A percentile compares a stretch with the other conserved stretches of the same genome.
Evolutionary conservation across 2,888 invertebrate species (phyloP).

Genomic region (Drosophila rubida): DNA sequence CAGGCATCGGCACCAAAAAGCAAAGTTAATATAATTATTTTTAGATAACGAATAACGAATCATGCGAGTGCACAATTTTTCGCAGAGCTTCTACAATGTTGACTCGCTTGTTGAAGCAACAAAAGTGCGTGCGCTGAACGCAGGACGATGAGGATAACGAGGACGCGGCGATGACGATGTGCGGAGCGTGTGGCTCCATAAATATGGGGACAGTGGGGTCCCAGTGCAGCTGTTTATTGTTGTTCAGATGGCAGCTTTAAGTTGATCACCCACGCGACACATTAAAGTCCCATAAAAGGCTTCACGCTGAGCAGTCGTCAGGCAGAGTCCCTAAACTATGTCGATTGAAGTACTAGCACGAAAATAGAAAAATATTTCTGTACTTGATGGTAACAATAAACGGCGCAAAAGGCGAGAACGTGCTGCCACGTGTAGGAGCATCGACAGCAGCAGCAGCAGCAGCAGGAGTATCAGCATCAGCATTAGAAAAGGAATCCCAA

Average conservation of each 20-base stretch:
- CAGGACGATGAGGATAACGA: neutral
- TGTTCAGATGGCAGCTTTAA: slow-evolving; percentile 32
- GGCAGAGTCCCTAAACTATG: slow-evolving; percentile 33
- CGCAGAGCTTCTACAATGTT: slow-evolving; percentile 30
- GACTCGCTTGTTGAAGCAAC: slow-evolving; percentile 45
- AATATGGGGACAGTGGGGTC: slow-evolving; percentile 1
- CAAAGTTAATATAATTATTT: slow-evolving; percentile 81
- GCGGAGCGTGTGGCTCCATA: neutral
- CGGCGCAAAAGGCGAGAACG: slow-evolving; percentile 20
- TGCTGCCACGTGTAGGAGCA: slow-evolving; percentile 17
- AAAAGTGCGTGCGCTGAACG: slow-evolving; percentile 49
- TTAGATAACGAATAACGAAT: slow-evolving; percentile 79
- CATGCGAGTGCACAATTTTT: slow-evolving; percentile 79
- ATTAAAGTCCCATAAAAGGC: slow-evolving; percentile 31
- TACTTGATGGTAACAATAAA: slow-evolving; percentile 52
- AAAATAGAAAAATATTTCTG: slow-evolving; percentile 50
- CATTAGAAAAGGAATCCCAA: slow-evolving; percentile 11
- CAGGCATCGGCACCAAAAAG: slow-evolving; percentile 60
- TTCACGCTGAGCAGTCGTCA: slow-evolving; percentile 27
- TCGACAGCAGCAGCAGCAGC: neutral
- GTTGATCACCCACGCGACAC: slow-evolving; percentile 15
- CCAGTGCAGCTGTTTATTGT: slow-evolving; percentile 41
- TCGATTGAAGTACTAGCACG: slow-evolving; percentile 32
- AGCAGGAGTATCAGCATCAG: neutral
- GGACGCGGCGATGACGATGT: neutral